These are phyloP conservation scores for Oxyruncus cristatus DNA, from an alignment of 2,113 vertebrate species.

Conservation along the genomic window DNA sequence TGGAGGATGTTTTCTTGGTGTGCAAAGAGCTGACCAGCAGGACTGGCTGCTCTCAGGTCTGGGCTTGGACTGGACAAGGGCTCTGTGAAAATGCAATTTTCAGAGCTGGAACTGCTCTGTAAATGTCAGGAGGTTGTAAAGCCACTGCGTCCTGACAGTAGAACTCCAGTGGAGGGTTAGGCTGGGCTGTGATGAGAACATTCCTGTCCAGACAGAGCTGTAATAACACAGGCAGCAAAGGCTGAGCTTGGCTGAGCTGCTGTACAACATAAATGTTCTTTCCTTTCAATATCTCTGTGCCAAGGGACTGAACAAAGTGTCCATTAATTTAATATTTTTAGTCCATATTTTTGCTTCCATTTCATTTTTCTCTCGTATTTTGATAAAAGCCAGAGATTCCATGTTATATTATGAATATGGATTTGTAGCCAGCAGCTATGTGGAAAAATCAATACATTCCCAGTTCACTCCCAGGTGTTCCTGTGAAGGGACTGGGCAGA, in stretches of 20 bases:
- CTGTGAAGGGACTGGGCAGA: neutral
- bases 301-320: neutral
- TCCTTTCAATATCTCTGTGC: neutral
- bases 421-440: slow-evolving; percentile 21
- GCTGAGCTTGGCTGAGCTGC: neutral
- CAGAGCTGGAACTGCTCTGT: neutral
- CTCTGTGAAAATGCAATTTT: neutral
- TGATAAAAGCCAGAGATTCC: slow-evolving; percentile 20
- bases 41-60: neutral
- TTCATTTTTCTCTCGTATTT: neutral
- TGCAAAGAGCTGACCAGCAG: neutral
- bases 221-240: neutral
- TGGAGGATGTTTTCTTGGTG: neutral
- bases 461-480: slow-evolving; percentile 35
- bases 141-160: neutral
- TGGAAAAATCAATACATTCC: slow-evolving; percentile 43
- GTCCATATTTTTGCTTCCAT: neutral
- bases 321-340: neutral
- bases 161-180: neutral
- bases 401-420: neutral
- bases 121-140: neutral
- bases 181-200: neutral
- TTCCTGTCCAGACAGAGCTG: neutral
- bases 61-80: neutral
- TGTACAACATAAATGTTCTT: neutral